Evolutionary conservation across 2,113 vertebrate species (phyloP), one percentile per base, ranked within the genome.

Genomic region (Neodontobutis hainanensis): DNA sequence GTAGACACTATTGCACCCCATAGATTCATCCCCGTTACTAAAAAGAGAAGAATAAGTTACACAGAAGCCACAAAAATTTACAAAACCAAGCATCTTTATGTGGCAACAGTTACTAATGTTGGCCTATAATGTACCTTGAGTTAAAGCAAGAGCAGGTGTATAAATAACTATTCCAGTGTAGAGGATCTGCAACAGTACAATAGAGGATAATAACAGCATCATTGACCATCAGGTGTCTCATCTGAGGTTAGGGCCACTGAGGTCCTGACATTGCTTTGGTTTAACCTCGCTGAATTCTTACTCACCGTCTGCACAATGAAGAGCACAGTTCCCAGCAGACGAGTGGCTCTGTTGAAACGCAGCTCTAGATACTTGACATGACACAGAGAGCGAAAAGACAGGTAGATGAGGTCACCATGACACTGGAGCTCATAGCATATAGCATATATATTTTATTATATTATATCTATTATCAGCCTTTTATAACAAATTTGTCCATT

Each of bases 141-240:
- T 98, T 86, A 99, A 89, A 78, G 97, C 97, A 69, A 99, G 91
- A 58, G 97, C 96, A 67, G 97, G 97, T 58, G 94, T 93, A 65
- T 98, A 99, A 88, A 99, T 98, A 72, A 96, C 97, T 57, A 98
- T 94, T 75, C 97, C 97, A 49, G 96, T 98, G 77, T 99, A 99
- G 63, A 97, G 88, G 65, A 94, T 89, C 97, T 98, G 86, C 43
- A 4, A 66, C 50, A 75, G 49, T 6, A 42, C 19, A 38, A 55
- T 6, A 55, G 36, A n/a, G 32, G 34, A 32, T 11, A 27, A 51
- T 51, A 32, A 4, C 11, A 5, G 9, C 8, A 4, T 27, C 11
- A 51, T 50, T 50, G 8, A 16, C 48, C 11, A 2, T 34, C 0
- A 3, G 49, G 12, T 53, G 27, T 69, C 42, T 32, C 16, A 53